Percentiles rank a stretch among this genome's conserved stretches.
These are phyloP conservation scores for Phyllostomus discolor DNA, from an alignment of 2,113 vertebrate species.

Conservation along the genomic window DNA sequence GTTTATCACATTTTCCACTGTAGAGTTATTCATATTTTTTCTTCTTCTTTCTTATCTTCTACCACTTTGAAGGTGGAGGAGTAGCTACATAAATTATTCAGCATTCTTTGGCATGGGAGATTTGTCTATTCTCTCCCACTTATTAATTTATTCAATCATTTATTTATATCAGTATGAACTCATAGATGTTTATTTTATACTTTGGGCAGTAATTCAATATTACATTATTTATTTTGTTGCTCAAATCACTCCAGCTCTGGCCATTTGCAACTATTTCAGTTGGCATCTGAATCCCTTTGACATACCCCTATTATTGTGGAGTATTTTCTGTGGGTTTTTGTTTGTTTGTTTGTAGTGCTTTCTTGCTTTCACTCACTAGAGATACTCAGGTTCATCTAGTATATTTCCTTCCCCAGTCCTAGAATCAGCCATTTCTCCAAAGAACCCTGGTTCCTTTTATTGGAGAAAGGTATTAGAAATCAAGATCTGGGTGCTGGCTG, in stretches of 20 bases:
- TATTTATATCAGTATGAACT: too few species aligned
- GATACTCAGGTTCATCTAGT: not conserved
- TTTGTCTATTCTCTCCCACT: not conserved
- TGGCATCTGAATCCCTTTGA: not conserved
- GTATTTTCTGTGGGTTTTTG: not conserved
- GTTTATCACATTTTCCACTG: not conserved
- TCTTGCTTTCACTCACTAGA: not conserved
- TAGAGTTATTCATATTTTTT: not conserved
- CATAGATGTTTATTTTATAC: too few species aligned
- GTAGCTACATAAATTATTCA: not conserved
- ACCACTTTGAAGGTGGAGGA: not conserved
- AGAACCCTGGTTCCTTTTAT: not conserved
- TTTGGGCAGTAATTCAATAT: too few species aligned
- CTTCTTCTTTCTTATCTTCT: not conserved
- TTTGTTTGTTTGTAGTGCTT: not conserved
- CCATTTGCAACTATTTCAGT: not conserved
- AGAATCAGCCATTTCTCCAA: not conserved
- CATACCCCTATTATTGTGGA: rapidly evolving
- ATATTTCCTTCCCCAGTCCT: not conserved
- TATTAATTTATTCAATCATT: too few species aligned
- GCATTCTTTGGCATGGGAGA: not conserved
- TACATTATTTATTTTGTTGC: too few species aligned
- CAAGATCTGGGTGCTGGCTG: not conserved
- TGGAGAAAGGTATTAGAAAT: not conserved
- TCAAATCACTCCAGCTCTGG: too few species aligned